phyloP scores from a whole-genome alignment of 2,113 vertebrate genomes.

The Urocynchramus pylzowi region DNA sequence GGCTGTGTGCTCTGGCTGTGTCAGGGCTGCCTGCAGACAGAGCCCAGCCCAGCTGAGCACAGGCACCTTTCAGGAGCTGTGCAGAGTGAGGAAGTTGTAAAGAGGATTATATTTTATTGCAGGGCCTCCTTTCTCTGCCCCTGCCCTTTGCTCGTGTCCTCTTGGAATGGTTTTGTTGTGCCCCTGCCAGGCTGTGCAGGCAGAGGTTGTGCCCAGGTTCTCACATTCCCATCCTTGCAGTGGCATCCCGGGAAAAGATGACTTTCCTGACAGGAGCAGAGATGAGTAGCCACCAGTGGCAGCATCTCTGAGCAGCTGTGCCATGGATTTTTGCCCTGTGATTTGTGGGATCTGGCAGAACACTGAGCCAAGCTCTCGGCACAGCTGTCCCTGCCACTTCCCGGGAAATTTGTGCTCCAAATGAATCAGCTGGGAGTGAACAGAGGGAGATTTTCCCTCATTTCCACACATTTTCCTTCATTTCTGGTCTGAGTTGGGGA shows the following conservation, averaged over 20 bases:
- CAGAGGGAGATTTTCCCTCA: background rate
- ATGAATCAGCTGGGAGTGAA: background rate
- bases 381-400: background rate
- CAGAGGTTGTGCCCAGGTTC: background rate
- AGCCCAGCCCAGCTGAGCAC: background rate
- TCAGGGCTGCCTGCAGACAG: background rate
- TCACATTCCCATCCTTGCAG: background rate
- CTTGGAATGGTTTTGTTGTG: background rate
- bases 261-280: background rate
- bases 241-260: fast-evolving
- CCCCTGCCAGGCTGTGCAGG: background rate
- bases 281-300: background rate
- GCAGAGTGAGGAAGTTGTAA: background rate
- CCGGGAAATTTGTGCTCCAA: background rate
- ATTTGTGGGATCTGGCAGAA: background rate
- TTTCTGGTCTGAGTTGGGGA: background rate
- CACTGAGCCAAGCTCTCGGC: background rate
- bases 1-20: background rate
- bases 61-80: background rate
- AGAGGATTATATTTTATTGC: background rate
- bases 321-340: background rate
- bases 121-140: background rate
- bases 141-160: background rate
- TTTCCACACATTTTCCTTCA: background rate
- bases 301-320: background rate